These are phyloP conservation scores for Lytechinus pictus DNA, from an alignment of 35 echinoderm and acorn worm genomes.

Conservation along the genomic window DNA sequence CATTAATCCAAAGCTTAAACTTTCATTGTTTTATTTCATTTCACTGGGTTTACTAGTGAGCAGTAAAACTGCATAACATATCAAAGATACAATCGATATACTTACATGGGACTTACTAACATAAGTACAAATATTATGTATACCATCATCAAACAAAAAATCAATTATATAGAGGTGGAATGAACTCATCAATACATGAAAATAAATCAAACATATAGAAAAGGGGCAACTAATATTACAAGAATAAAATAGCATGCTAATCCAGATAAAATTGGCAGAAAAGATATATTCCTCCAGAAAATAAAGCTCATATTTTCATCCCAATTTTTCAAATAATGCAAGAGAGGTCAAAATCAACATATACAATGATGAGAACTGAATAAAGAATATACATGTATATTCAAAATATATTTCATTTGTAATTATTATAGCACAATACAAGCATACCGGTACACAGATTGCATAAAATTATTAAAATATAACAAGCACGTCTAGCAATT, in stretches of 20 bases:
- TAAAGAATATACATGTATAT: not conserved
- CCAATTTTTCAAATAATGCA: not conserved
- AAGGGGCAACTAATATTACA: not conserved
- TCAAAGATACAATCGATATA: not conserved
- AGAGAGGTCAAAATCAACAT: not conserved
- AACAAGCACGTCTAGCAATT: not conserved
- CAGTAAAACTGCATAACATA: not conserved
- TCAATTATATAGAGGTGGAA: not conserved
- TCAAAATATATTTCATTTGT: conserved; percentile 5
- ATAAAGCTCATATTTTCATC: not conserved
- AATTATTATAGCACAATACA: not conserved
- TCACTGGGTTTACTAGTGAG: not conserved
- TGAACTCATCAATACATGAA: not conserved
- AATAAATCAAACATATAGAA: not conserved
- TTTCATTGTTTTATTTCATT: not conserved
- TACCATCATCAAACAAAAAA: not conserved
- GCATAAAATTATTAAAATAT: not conserved
- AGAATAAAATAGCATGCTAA: not conserved
- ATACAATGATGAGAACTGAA: not conserved
- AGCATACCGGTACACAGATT: not conserved
- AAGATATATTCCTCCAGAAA: not conserved
- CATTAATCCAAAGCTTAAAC: too few relatives aligned
- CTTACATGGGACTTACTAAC: not conserved
- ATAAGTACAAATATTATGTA: not conserved
- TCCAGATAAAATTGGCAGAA: not conserved